Base-by-base conservation (phyloP, 2,888 invertebrate species). In the Drosophila stalkeri region DNA sequence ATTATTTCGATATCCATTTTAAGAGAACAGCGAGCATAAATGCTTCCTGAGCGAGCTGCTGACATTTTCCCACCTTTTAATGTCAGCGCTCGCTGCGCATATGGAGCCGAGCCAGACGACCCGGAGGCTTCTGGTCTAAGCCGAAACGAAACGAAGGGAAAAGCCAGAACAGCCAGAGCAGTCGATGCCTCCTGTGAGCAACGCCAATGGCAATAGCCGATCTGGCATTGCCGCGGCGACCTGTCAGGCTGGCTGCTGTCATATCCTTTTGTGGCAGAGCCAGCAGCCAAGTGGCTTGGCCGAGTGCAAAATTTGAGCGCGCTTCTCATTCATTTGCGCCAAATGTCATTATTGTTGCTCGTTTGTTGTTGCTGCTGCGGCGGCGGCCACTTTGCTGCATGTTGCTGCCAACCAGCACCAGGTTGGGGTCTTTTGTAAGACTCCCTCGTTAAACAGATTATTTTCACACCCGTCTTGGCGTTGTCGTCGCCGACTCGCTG, bases 401-500 rank as follows among this genome's bases (percentile, higher is more conserved):
- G 56, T 18, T 47, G 70, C 60, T 12, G 54, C 23, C 55, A 31
- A 65, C 63, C 12, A 39, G 16, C 55, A 41, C 39, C 51, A 55
- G 57, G 44, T 35, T 68, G 67, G 82, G 81, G 83, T 90, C 89
- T 91, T 91, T 89, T 90, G 86, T 86, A 84, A 86, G 89, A 91
- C 92, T 92, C 92, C 92, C 92, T 92, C 92, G 92, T 92, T 92
- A 92, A 91, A 91, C 91, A 89, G 91, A 91, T 92, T 92, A 84
- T 87, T 87, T 86, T 87, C 86, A 86, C 85, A 85, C 89, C 88
- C 88, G 72, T 52, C 80, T 60, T 31, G 49, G 82, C 62, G 55
- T 41, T 55, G 55, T 55, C 47, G 47, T 47, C 65, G 64, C 76
- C 69, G 59, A 57, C 61, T 46, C 56, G 66, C 90, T 78, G 84